A percentile compares a stretch with the other conserved stretches of the same genome.
Conservation (phyloP, 2,113 vertebrate genomes). For the Apteryx mantelli region DNA sequence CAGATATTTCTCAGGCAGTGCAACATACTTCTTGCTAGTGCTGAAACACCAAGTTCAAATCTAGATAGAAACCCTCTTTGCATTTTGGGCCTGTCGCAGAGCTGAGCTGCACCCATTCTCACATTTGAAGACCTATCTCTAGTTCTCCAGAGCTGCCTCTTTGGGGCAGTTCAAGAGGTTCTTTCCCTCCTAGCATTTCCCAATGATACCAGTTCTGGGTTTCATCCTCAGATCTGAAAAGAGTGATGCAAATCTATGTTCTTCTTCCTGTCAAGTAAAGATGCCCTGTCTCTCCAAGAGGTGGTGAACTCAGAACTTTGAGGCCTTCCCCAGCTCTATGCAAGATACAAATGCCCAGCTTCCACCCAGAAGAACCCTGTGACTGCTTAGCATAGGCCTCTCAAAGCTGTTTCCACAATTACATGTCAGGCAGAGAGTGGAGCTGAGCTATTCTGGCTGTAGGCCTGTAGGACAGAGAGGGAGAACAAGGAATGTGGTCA, state of each 20-base stretch:
- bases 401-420: not conserved
- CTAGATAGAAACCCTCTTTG: not conserved
- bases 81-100: not conserved
- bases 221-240: too few relatives aligned
- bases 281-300: not conserved
- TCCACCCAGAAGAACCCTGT: not conserved
- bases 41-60: not conserved
- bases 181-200: not conserved
- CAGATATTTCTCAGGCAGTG: not conserved
- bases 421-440: not conserved
- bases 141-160: not conserved
- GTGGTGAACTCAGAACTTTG: not conserved
- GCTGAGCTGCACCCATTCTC: accelerated
- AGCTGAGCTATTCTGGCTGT: not conserved
- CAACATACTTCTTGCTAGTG: not conserved
- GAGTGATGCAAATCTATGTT: not conserved
- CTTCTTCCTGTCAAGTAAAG: not conserved
- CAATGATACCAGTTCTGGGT: not conserved
- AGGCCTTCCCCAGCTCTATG: not conserved
- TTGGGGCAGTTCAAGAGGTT: accelerated
- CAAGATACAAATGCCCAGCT: not conserved
- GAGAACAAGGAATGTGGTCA: not conserved
- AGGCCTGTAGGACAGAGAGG: not conserved
- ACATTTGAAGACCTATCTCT: accelerated
- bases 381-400: not conserved